Evolutionary conservation across 2,888 invertebrate genomes (phyloP).

Genomic region (Parochlus steinenii): DNA sequence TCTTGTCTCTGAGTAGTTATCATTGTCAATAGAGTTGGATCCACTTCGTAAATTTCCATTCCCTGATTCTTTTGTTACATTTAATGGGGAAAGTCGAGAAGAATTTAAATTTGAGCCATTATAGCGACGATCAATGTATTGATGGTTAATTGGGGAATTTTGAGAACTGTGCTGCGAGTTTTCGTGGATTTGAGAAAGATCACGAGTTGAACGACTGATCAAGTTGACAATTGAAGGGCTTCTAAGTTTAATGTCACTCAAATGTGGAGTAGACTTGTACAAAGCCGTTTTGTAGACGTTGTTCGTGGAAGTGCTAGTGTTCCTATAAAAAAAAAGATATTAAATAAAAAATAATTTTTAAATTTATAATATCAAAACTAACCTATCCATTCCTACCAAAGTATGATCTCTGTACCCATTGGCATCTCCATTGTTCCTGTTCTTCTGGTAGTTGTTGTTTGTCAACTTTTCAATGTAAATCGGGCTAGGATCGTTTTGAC

Average conservation of each 20-base stretch:
- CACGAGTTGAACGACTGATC: slow-evolving; percentile 67
- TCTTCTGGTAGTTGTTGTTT: slow-evolving; percentile 18
- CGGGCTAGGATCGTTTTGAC: slow-evolving; percentile 31
- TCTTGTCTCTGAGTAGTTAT: slow-evolving; percentile 54
- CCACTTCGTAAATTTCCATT: slow-evolving; percentile 38
- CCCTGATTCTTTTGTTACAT: slow-evolving; percentile 28
- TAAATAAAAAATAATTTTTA: too few species aligned
- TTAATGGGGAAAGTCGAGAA: slow-evolving; percentile 27
- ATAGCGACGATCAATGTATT: slow-evolving; percentile 15
- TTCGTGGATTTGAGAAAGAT: slow-evolving; percentile 44
- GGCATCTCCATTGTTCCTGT: slow-evolving; percentile 21
- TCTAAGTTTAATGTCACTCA: slow-evolving; percentile 58
- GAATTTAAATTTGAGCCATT: slow-evolving; percentile 28
- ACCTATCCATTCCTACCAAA: too few species aligned
- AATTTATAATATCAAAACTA: too few species aligned
- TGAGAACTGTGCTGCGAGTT: slow-evolving; percentile 20
- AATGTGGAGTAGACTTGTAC: slow-evolving; percentile 64
- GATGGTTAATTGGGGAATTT: too few species aligned
- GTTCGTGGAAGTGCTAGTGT: slow-evolving; percentile 32
- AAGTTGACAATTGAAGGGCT: slow-evolving; percentile 77
- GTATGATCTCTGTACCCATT: too few species aligned
- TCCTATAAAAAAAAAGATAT: too few species aligned
- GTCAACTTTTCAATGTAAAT: slow-evolving; percentile 28
- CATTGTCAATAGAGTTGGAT: slow-evolving; percentile 51
- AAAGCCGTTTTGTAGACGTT: slow-evolving; percentile 29